phyloP scores from a whole-genome alignment of 2,888 invertebrate species.

The Reticulitermes lucifugus region DNA sequence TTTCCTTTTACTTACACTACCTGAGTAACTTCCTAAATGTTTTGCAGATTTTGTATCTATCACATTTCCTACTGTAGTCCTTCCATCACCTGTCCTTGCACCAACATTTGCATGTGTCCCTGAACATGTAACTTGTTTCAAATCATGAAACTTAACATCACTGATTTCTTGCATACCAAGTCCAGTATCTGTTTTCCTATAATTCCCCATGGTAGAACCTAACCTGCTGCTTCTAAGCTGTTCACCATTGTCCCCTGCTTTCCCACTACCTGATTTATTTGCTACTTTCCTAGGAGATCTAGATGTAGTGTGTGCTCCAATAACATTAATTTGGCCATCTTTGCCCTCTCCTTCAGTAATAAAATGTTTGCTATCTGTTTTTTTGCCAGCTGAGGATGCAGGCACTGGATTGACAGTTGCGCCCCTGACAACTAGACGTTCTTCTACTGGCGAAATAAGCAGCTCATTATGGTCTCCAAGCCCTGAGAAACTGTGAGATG shows the following conservation, averaged over 20 bases:
- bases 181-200: neutral
- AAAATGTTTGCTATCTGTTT: neutral
- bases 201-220: neutral
- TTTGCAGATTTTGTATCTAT: neutral
- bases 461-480: neutral
- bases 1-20: neutral
- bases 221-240: neutral
- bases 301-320: neutral
- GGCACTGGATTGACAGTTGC: neutral
- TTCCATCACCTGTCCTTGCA: no score
- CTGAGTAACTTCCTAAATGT: neutral
- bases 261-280: neutral
- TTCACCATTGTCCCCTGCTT: neutral
- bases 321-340: neutral
- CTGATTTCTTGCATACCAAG: neutral
- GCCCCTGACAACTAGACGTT: neutral
- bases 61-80: no score
- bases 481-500: conserved; percentile 56
- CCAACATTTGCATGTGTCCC: no score
- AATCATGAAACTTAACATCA: neutral
- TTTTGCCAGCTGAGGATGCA: neutral
- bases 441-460: neutral
- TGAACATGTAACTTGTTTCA: no score
- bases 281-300: neutral
- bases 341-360: neutral